Percentiles rank a stretch among this genome's conserved stretches.
These are phyloP conservation scores for Cybosia mesomella DNA, from an alignment of 2,888 invertebrate species.

Conservation along the genomic window DNA sequence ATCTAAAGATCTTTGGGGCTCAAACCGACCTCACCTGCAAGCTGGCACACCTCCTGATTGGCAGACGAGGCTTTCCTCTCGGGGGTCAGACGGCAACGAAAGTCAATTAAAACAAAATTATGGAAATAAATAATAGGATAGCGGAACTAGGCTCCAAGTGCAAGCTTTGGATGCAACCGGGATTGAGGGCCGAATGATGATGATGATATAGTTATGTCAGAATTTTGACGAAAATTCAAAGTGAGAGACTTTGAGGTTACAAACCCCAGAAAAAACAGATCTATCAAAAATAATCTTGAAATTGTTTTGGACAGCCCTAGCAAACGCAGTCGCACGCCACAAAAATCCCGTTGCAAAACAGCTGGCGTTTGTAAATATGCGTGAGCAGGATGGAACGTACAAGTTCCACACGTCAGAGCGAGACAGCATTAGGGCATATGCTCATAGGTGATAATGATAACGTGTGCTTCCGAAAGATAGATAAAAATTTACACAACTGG, in stretches of 20 bases:
- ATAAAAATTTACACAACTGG: constrained; percentile 30
- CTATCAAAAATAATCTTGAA: neutral
- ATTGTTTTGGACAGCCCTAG: constrained; percentile 49
- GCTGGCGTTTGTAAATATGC: constrained; percentile 70
- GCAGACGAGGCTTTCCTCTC: neutral
- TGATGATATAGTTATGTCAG: neutral
- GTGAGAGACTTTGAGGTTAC: too few species aligned
- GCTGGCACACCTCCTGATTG: neutral
- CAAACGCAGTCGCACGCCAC: constrained; percentile 63
- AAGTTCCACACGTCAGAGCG: constrained; percentile 31
- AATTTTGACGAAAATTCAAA: neutral
- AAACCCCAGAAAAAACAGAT: too few species aligned
- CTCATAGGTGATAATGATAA: constrained; percentile 48
- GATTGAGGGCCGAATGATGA: neutral
- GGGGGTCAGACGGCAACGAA: neutral
- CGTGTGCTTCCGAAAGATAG: constrained; percentile 24
- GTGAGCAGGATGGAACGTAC: constrained; percentile 50
- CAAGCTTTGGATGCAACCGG: too few species aligned
- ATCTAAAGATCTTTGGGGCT: neutral
- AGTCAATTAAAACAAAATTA: neutral
- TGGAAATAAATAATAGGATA: too few species aligned
- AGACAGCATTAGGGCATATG: constrained; percentile 48
- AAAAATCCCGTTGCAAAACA: constrained; percentile 78
- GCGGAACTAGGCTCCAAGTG: neutral
- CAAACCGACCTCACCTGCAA: too few species aligned